Evolutionary conservation across 2,797 vertebrate species (phyloP), one percentile per base, ranked within the genome.

Genomic region (Gymnopithys bicolor): DNA sequence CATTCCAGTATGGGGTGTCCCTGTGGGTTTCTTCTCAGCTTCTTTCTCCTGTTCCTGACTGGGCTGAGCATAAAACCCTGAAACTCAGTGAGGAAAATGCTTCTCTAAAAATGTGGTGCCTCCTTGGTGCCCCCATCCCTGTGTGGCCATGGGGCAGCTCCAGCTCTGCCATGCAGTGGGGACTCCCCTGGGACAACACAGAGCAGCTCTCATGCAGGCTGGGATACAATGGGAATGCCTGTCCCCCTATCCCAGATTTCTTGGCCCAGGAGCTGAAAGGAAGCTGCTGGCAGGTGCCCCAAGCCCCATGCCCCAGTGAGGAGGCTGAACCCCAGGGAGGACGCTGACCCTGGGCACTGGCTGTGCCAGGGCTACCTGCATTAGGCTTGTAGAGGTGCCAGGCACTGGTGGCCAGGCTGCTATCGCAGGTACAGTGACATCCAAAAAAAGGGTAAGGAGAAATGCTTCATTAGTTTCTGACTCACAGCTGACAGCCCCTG

Each of bases 401-500:
- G 17, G 33, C 19, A 3, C 41, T 0, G 0, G 27, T 9, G 24
- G 21, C 51, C 3, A 6, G 18, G 35, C 28, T 73, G 21, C 23
- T 8, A 11, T 18, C 0, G 0, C 45, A 76, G 74, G 52, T 49
- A 49, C 35, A 28, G 46, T 4, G 4, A 35, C 59, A 58, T 67
- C 49, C 80, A 41, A 53, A 37, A 23, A 70, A 27, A 30, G 68
- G 18, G n/a, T 53, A 33, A 60, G 59, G 43, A 94, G 77, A 95
- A 90, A 83, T 28, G 37, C 60, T 55, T 83, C 67, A 21, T 27
- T 22, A 19, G 6, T 71, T 85, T 74, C 69, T 95, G 94, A 96
- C 84, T 97, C 95, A 94, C 62, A 68, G 67, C 84, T 84, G 80
- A 94, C 95, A 92, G 69, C 68, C 43, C 62, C 78, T 87, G 94